Evolutionary conservation across 2,888 invertebrate species (phyloP), one percentile per base, ranked within the genome.

Genomic region (Brenthis hecate): DNA sequence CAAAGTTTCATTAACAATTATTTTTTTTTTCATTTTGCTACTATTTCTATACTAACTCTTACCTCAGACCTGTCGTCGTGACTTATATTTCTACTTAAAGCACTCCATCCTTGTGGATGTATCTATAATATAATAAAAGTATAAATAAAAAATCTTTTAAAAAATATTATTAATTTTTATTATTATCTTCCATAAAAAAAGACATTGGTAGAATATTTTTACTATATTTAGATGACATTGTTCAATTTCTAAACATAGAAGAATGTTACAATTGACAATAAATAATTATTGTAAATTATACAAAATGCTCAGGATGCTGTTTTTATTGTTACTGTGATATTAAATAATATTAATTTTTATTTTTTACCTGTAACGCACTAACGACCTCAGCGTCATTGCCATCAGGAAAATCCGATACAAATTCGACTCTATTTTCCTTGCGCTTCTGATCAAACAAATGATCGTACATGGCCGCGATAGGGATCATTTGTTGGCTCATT

Each of bases 61-160:
- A 96, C 97, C 94, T 98, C 98, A 53, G 97, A 96, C 80, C 94
- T 94, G 83, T 98, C 98, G 77, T 96, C 96, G 72, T 95, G 95
- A 80, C 96, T 97, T 66, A 98, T 96, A 87, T 98, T 98, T 74
- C 98, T 94, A 68, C 97, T 97, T 50, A 98, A 91, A 19, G 97
- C 96, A 83, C 96, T 97, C 96, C 97, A 98, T 19, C 98, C 97
- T 83, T 97, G 96, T 0, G 98, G 98, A 85, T 98, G 98, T 72
- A 98, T 95, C 94, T 96, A 93, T 57, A 93, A 67, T 28, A 56
- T 55, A 55, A 19, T 55, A 56, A 14, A 1, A 48, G n/a, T 58
- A 32, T 19, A 16, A 19, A 13, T 57, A 13, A 57, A 13, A 1
- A 3, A 19, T 23, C 19, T 14, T 13, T 48, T 0, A 23, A 6